Evolutionary conservation across 2,797 vertebrate species (phyloP), one percentile per base, ranked within the genome.

Genomic region (Thripadectes ignobilis): DNA sequence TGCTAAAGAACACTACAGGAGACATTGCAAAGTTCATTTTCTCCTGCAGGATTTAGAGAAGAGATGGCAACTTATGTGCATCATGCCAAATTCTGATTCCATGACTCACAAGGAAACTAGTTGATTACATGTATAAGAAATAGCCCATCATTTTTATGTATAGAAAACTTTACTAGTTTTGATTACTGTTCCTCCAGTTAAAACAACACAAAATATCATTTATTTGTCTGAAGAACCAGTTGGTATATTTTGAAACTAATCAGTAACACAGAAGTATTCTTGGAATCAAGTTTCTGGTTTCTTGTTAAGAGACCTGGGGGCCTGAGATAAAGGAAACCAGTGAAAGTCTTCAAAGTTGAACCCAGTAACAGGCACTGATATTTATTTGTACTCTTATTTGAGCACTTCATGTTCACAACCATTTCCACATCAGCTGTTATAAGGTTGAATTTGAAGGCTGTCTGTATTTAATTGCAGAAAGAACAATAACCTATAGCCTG

Each of bases 401-500:
- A 93, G 91, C 79, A 45, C 54, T 65, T 86, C 46, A 43, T 15
- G 71, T 54, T 93, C 79, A 89, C 71, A 94, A 63, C 45, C 21
- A 39, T 75, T 95, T 93, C 65, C 32, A 72, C 49, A 75, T 67
- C 69, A 75, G 72, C 49, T 69, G 59, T 86, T 94, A 89, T 29
- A 95, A 93, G 59, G 91, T 66, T 84, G 67, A 91, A 75, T 85
- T 57, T 85, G 77, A 97, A 83, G 84, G 67, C 52, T 82, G 57
- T 67, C 77, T 94, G 73, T 89, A 81, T 88, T 95, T 97, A 97
- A 97, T 89, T 97, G 97, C 95, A 61, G 84, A 82, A 92, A 58
- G 92, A 97, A 96, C 55, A 95, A 79, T 92, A 97, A 97, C 95
- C 94, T 96, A 73, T 84, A 87, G 79, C 80, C 94, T 94, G 92